Percentiles rank a stretch among this genome's conserved stretches.
Conservation (phyloP, 92 coral and sea anemone genomes). For the Ricordea florida region DNA sequence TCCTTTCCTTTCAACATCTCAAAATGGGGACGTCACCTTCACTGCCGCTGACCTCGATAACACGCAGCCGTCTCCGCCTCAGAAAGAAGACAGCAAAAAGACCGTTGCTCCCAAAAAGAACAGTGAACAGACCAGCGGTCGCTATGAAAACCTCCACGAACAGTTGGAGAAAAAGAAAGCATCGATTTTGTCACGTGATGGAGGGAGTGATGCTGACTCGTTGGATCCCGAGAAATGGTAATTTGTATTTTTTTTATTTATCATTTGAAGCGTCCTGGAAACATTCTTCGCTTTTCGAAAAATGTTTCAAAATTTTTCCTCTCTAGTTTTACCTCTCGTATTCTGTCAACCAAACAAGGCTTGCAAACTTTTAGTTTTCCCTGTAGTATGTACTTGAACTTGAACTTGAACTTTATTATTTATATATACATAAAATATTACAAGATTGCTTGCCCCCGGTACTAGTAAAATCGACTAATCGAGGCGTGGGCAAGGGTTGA, state of each 20-base stretch:
- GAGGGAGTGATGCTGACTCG: conserved; percentile 22
- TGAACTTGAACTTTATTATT: too few relatives aligned
- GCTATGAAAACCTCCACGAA: conserved; percentile 58
- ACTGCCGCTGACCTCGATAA: conserved; percentile 46
- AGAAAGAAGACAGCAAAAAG: conserved; percentile 48
- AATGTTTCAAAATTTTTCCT: too few relatives aligned
- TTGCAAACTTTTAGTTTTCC: too few relatives aligned
- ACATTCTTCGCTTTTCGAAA: too few relatives aligned
- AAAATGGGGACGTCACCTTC: conserved; percentile 39
- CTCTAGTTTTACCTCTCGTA: too few relatives aligned
- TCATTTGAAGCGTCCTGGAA: not conserved
- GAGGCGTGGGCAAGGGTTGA: too few relatives aligned
- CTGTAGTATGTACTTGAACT: too few relatives aligned
- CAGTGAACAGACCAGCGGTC: not conserved
- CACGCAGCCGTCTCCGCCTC: conserved; percentile 76
- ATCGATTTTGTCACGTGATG: conserved; percentile 55
- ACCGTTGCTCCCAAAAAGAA: not conserved
- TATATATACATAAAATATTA: too few relatives aligned
- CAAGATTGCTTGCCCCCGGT: too few relatives aligned
- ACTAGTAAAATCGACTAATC: too few relatives aligned
- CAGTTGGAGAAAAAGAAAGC: conserved; percentile 64
- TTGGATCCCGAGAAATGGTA: conserved; percentile 86
- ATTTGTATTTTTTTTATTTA: not conserved
- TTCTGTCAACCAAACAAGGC: too few relatives aligned
- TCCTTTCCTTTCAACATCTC: conserved; percentile 51